Conservation (phyloP, 2,888 invertebrate genomes). For the Mystacides longicornis region DNA sequence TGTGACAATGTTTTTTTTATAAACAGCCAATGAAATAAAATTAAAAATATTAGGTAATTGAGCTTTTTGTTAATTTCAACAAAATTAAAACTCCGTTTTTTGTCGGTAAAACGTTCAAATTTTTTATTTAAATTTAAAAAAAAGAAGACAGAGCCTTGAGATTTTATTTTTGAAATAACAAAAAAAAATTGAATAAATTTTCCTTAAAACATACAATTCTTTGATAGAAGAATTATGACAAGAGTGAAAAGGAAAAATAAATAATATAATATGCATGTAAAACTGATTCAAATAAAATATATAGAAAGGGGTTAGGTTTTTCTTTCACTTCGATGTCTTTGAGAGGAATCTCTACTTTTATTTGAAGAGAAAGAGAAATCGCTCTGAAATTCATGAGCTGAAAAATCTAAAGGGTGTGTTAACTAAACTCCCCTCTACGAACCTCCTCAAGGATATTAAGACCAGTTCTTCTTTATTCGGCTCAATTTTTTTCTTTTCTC, state of each 20-base stretch:
- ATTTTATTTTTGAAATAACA: too few species aligned
- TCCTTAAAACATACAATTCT: not conserved
- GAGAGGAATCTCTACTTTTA: constrained; percentile 14
- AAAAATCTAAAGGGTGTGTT: constrained; percentile 26
- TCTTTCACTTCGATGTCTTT: constrained; percentile 3
- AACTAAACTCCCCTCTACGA: constrained; percentile 12
- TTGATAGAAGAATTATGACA: not conserved
- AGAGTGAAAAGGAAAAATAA: not conserved
- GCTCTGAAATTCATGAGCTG: constrained; percentile 26
- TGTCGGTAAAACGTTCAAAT: too few species aligned
- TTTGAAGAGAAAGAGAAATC: constrained; percentile 18
- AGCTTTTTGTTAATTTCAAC: too few species aligned
- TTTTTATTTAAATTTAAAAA: too few species aligned
- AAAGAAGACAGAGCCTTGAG: too few species aligned
- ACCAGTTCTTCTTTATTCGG: not conserved
- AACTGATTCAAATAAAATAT: not conserved
- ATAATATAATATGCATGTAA: not conserved
- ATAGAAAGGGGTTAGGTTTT: not conserved
- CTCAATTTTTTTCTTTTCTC: not conserved
- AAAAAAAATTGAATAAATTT: too few species aligned
- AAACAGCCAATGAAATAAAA: too few species aligned
- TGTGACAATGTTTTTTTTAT: too few species aligned
- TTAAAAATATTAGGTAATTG: too few species aligned
- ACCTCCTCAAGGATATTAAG: not conserved
- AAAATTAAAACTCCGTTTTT: too few species aligned